Percentiles rank a stretch among this genome's conserved stretches.
phyloP scores from a whole-genome alignment of 2,797 vertebrate species.

The Rhinella marina region DNA sequence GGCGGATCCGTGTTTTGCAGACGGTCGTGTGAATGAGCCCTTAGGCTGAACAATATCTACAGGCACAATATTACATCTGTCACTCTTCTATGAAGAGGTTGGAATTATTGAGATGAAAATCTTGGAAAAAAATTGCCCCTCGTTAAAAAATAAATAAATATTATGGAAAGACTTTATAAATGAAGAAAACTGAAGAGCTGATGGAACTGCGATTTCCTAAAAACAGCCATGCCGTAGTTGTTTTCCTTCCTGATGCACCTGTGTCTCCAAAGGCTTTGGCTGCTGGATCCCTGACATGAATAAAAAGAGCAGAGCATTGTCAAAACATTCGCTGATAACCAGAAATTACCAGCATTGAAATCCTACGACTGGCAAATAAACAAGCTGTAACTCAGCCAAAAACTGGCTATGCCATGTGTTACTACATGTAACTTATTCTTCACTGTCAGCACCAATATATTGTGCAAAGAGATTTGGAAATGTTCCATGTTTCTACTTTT shows the following conservation, averaged over 20 bases:
- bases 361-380: background rate
- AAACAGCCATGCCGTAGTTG: background rate
- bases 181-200: background rate
- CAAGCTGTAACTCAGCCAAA: background rate
- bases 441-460: background rate
- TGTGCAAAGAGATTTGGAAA: background rate
- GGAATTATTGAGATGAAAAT: no score
- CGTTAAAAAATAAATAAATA: background rate
- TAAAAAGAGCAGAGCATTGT: background rate
- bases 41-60: no score
- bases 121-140: no score
- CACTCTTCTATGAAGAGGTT: no score
- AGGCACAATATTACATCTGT: no score
- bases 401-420: background rate
- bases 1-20: no score
- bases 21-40: no score
- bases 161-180: background rate
- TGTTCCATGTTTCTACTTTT: background rate
- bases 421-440: background rate
- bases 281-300: slow-evolving; percentile 8
- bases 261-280: background rate
- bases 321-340: background rate
- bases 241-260: background rate
- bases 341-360: background rate
- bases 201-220: background rate